Evolutionary conservation across 2,113 vertebrate species (phyloP), one percentile per base, ranked within the genome.

Genomic region (Ciconia stormi): DNA sequence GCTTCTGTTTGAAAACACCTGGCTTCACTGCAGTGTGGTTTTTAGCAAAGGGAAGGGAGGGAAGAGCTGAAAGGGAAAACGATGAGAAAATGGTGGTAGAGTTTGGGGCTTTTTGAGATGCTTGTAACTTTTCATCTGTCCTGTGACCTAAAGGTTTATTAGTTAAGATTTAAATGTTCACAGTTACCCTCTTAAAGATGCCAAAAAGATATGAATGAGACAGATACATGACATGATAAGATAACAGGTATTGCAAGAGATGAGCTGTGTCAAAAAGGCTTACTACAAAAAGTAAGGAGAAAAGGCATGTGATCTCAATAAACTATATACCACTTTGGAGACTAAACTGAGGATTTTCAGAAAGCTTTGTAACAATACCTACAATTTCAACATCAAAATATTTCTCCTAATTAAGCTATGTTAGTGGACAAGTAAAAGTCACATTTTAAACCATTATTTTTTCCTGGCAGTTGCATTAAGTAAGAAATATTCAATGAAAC

Each of bases 81-180:
- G 40, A 72, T 36, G 22, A 38, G 13, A 77, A 83, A 73, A 73
- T 0, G 0, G n/a, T 59, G 11, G 19, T 22, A 36, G 61, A 8
- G 2, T 9, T 26, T 63, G 44, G n/a, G 36, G 25, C 9, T 69
- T 85, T 40, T n/a, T 29, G 18, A 77, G 62, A 20, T 18, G 23
- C 11, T 52, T 40, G 2, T 21, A 73, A 44, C 36, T 77, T 44
- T 38, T 61, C 30, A 69, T 10, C 40, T 7, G 29, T n/a, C 20
- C 70, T 69, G 30, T 61, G 49, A 83, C 44, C 49, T 29, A 42
- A 53, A 63, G 3, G 32, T 58, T 90, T 67, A 13, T 46, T 58
- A n/a, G 17, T 46, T 71, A 70, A 67, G 65, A 80, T 59, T 42
- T 50, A 34, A 30, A 34, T 29, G 42, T 36, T 85, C n/a, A 71